phyloP scores from a whole-genome alignment of 2,888 invertebrate species.

The Shargacucullia verbasci region DNA sequence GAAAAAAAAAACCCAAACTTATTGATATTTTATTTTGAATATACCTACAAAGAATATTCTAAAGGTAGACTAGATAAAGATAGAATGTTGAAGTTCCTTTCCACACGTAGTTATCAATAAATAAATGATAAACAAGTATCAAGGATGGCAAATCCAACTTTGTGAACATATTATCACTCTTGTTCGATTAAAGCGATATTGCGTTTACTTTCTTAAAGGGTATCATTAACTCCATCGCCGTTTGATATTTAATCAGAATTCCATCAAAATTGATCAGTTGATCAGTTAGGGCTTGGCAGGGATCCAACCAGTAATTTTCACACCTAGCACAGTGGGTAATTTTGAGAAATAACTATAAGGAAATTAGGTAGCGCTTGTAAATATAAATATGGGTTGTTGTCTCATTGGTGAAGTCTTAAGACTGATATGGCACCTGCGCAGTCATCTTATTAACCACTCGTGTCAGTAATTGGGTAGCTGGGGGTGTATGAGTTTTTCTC shows the following conservation, averaged over 20 bases:
- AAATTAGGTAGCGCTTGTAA: slow-evolving; percentile 18
- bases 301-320: slow-evolving; percentile 44
- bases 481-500: too few species aligned
- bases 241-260: slow-evolving; percentile 51
- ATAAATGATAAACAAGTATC: too few species aligned
- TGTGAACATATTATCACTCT: slow-evolving; percentile 1
- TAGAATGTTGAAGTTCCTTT: too few species aligned
- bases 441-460: too few species aligned
- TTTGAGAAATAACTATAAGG: slow-evolving; percentile 38
- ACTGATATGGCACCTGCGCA: too few species aligned
- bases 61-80: too few species aligned
- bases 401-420: slow-evolving; percentile 1
- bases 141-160: too few species aligned
- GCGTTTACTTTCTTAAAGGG: slow-evolving; percentile 5
- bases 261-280: slow-evolving; percentile 42
- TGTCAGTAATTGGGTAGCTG: too few species aligned
- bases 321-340: slow-evolving; percentile 48
- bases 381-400: slow-evolving; percentile 33
- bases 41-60: too few species aligned
- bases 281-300: slow-evolving; percentile 23
- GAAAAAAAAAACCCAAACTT: too few species aligned
- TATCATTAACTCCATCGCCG: slow-evolving; percentile 33
- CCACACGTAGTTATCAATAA: too few species aligned
- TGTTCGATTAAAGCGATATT: slow-evolving; percentile 12
- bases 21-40: too few species aligned